Evolutionary conservation across 2,113 vertebrate genomes (phyloP).

Genomic region (Epinephelus moara): DNA sequence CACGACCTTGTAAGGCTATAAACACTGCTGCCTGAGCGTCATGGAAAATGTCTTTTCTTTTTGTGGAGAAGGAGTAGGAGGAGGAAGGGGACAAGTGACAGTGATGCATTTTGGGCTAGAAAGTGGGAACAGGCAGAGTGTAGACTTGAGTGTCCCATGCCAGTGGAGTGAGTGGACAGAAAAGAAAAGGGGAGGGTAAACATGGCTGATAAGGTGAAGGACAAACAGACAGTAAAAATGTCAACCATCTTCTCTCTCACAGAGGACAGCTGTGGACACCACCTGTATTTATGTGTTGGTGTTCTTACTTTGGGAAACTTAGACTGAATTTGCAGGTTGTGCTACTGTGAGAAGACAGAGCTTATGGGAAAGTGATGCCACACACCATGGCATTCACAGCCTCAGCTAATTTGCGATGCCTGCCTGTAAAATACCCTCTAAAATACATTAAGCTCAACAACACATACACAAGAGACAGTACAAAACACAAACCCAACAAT

Average conservation of each 20-base stretch:
- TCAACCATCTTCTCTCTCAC: neutral
- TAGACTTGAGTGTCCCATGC: neutral
- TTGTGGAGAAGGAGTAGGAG: neutral
- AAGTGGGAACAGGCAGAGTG: neutral
- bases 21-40: slow-evolving; percentile 10
- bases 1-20: slow-evolving; percentile 61
- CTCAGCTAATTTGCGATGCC: too few species aligned
- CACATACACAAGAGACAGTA: too few species aligned
- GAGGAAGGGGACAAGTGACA: slow-evolving; percentile 7
- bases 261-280: neutral
- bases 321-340: neutral
- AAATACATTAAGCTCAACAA: too few species aligned
- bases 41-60: slow-evolving; percentile 45
- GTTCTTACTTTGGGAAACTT: neutral
- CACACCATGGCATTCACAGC: too few species aligned
- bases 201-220: slow-evolving; percentile 24
- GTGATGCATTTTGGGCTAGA: slow-evolving; percentile 27
- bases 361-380: too few species aligned
- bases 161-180: neutral
- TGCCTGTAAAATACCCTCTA: neutral
- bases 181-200: neutral
- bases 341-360: neutral
- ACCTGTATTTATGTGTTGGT: neutral
- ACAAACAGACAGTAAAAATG: neutral
- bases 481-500: too few species aligned